Evolutionary conservation across 2,888 invertebrate species (phyloP).

Genomic region (Protonemura montana): DNA sequence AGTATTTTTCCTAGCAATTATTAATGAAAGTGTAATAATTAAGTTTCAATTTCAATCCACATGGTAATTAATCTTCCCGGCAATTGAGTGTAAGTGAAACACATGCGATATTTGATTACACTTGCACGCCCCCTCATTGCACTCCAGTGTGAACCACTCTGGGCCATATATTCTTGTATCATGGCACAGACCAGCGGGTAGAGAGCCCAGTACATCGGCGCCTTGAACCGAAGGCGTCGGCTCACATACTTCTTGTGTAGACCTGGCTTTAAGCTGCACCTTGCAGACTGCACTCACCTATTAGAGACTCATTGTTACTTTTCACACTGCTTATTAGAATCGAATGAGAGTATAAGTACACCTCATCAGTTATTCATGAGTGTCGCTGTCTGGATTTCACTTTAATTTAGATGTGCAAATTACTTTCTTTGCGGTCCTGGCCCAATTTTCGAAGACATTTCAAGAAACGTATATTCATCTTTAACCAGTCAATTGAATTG

Average conservation of each 20-base stretch:
- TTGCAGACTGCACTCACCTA: neutral
- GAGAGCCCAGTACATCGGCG: neutral
- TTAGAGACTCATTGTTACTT: neutral
- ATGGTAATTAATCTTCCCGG: neutral
- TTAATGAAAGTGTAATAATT: neutral
- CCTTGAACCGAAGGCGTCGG: slow-evolving; percentile 20
- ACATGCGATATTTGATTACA: neutral
- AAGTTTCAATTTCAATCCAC: neutral
- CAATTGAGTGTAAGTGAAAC: neutral
- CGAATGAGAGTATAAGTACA: neutral
- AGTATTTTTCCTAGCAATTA: neutral
- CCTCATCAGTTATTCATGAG: neutral
- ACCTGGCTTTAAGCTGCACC: neutral
- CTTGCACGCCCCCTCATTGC: neutral
- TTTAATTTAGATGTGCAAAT: neutral
- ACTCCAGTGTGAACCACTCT: neutral
- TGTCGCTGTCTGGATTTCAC: neutral
- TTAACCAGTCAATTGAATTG: too few relatives aligned
- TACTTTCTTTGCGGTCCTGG: neutral
- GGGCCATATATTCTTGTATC: too few relatives aligned
- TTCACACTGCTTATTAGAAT: neutral
- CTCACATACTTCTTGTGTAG: neutral
- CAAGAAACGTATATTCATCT: too few relatives aligned
- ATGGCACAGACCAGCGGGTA: neutral
- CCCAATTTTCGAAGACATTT: neutral